Conservation (phyloP, 2,888 invertebrate genomes). For the Agriopis leucophaearia region DNA sequence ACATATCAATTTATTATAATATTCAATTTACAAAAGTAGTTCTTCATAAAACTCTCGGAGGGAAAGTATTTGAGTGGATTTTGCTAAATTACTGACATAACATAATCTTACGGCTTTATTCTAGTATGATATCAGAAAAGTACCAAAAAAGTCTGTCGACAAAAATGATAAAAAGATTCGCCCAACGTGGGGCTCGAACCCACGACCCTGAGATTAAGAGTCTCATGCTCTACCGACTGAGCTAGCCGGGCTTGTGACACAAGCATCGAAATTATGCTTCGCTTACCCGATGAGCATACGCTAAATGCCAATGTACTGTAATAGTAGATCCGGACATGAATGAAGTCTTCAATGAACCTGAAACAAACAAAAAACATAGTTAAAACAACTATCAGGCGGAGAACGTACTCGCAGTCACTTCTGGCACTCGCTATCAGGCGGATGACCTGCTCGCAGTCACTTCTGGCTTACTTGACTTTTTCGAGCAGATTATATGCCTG, state of each 20-base stretch:
- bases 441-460: no score
- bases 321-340: conserved; percentile 93
- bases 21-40: no score
- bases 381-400: not conserved
- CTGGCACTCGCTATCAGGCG: no score
- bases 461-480: no score
- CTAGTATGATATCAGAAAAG: no score
- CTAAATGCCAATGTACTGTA: conserved; percentile 97
- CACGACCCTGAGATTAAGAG: conserved; percentile 89
- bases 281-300: conserved; percentile 93
- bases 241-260: conserved; percentile 77
- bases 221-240: conserved; percentile 88
- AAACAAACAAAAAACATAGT: conserved; percentile 54
- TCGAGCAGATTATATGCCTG: no score
- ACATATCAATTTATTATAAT: no score
- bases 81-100: no score
- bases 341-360: conserved; percentile 93
- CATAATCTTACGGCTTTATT: no score
- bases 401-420: no score
- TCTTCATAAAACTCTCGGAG: no score
- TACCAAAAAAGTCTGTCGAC: not conserved
- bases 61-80: no score
- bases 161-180: conserved; percentile 51
- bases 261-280: conserved; percentile 35
- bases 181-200: conserved; percentile 89